Base-by-base conservation (phyloP, 2,797 vertebrate genomes). In the Apogon talboti region DNA sequence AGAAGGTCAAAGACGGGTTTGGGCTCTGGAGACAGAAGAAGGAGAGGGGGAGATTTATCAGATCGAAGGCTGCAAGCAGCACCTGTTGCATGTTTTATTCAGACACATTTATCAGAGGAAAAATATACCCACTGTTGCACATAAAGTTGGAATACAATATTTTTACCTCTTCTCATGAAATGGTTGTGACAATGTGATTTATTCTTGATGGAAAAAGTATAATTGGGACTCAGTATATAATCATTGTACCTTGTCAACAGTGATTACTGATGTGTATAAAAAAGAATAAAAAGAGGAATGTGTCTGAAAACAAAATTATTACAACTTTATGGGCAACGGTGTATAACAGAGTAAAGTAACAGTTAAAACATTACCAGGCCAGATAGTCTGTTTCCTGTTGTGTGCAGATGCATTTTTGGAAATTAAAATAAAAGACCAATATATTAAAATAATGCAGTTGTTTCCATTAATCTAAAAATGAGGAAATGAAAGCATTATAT, bases 1-100 rank as follows among this genome's bases (percentile, higher is more conserved):
- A 99, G 93, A 99, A 99, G 40, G 98, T 99, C 72, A 99, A 90
- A 3, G 94, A 94, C 0, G 97, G 96, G 87, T 96, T 98, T 0
- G 98, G 98, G 83, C 98, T 99, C 98, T 99, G 77, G 72, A 69
- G 82, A 58, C 56, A 74, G 71, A 53, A 54, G 21, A 37, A 35
- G 40, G 18, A 43, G 28, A 65, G 18, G 41, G 59, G 53, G 28
- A 40, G 62, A 33, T 10, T 14, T 57, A 68, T 74, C 52, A 66
- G 10, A 60, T 5, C 14, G 35, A 53, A 60, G 30, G 35, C 28
- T 42, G 19, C 30, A 52, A 71, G 66, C 56, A 71, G 76, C 77
- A 89, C 71, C 78, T 89, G 89, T 83, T 81, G 70, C 79, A 66
- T 71, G 13, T 57, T 81, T 51, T 57, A 64, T 66, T 89, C 59